These are phyloP conservation scores for Austrolebias charrua DNA, from an alignment of 2,797 vertebrate species.

Conservation along the genomic window DNA sequence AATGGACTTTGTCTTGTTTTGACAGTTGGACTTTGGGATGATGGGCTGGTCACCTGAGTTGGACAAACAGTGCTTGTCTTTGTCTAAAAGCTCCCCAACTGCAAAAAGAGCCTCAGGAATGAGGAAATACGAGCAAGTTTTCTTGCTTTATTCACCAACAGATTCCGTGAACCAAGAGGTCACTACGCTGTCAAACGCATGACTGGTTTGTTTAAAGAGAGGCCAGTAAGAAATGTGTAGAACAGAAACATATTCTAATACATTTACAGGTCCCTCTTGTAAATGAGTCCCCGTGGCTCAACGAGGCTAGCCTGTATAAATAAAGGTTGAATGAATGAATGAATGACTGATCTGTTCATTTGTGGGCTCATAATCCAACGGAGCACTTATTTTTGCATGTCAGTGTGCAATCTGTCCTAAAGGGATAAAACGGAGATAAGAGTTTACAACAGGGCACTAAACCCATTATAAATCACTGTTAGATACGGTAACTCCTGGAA, in stretches of 20 bases:
- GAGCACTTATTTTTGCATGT: slow-evolving; percentile 6
- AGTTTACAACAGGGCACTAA: slow-evolving; percentile 8
- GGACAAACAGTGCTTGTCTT: slow-evolving; percentile 44
- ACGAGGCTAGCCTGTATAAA: neutral
- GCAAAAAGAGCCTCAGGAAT: slow-evolving; percentile 17
- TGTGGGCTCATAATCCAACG: slow-evolving; percentile 16
- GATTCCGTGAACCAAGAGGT: slow-evolving; percentile 7
- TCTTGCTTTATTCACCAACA: slow-evolving; percentile 13
- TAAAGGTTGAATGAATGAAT: too few relatives aligned
- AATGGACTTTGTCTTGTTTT: slow-evolving; percentile 69
- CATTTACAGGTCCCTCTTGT: too few relatives aligned
- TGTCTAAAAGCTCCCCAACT: neutral
- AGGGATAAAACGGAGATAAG: neutral
- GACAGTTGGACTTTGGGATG: slow-evolving; percentile 67
- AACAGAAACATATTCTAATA: too few relatives aligned
- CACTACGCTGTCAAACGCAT: slow-evolving; percentile 3
- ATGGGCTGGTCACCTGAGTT: slow-evolving; percentile 35
- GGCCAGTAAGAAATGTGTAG: too few relatives aligned
- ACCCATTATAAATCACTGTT: neutral
- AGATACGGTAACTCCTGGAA: too few relatives aligned
- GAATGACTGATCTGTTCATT: neutral
- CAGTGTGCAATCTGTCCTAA: slow-evolving; percentile 6
- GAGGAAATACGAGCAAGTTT: slow-evolving; percentile 28
- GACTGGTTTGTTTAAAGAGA: too few relatives aligned
- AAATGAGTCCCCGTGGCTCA: too few relatives aligned